Evolutionary conservation across 1,140 invertebrate genomes (phyloP).

Genomic region (Drosophila ohnishii): DNA sequence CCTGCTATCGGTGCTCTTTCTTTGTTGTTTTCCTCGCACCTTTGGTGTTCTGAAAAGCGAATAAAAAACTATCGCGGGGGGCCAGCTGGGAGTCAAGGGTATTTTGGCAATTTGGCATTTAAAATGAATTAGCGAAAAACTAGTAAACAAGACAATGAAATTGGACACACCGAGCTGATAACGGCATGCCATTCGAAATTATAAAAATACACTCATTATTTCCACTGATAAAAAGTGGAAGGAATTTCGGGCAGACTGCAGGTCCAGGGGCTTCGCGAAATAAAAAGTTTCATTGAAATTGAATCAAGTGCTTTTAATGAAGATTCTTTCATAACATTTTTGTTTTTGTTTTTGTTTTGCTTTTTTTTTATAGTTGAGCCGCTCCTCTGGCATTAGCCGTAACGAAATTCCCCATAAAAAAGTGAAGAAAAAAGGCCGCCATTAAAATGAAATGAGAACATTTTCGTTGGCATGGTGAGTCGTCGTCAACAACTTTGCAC

Average conservation of each 20-base stretch:
- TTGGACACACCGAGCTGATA: slow-evolving; percentile 50
- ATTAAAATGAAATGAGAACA: slow-evolving; percentile 46
- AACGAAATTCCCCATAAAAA: slow-evolving; percentile 13
- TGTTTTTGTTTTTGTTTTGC: slow-evolving; percentile 4
- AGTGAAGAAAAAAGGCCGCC: slow-evolving; percentile 9
- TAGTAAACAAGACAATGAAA: slow-evolving; percentile 56
- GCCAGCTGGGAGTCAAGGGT: slow-evolving; percentile 34
- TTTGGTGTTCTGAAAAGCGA: slow-evolving; percentile 5
- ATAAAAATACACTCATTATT: slow-evolving; percentile 10
- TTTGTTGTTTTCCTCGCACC: slow-evolving; percentile 14
- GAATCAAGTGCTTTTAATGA: slow-evolving; percentile 28
- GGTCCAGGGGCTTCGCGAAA: slow-evolving; percentile 7
- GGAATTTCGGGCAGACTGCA: background rate
- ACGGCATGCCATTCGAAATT: slow-evolving; percentile 38
- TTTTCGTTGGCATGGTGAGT: slow-evolving; percentile 11
- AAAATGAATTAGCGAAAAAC: slow-evolving; percentile 61
- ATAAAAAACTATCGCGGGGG: slow-evolving; percentile 9
- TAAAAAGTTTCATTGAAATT: slow-evolving; percentile 20
- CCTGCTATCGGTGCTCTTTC: background rate
- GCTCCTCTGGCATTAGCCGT: slow-evolving; percentile 16
- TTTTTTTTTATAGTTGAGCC: slow-evolving; percentile 23
- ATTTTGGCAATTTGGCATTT: slow-evolving; percentile 42
- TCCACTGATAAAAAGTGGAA: slow-evolving; percentile 28
- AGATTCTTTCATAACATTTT: slow-evolving; percentile 31
- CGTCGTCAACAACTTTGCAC: slow-evolving; percentile 24